These are phyloP conservation scores for Carapus acus DNA, from an alignment of 2,797 vertebrate genomes.

Conservation along the genomic window DNA sequence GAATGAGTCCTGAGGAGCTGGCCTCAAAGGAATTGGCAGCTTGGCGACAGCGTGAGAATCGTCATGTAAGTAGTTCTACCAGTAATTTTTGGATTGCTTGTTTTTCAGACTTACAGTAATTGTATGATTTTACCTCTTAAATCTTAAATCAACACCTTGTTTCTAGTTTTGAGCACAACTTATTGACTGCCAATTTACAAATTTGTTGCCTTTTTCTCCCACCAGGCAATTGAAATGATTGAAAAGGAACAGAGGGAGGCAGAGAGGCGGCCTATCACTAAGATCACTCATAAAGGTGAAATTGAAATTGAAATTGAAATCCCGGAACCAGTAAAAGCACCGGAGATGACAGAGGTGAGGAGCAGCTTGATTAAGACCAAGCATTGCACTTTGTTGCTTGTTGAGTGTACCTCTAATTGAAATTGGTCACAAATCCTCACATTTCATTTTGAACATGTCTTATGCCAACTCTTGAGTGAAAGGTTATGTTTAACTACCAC, in stretches of 20 bases:
- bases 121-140: too few species aligned
- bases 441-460: too few species aligned
- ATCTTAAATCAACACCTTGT: too few species aligned
- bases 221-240: conserved; percentile 98
- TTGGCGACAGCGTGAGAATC: conserved; percentile 95
- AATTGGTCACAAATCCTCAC: too few species aligned
- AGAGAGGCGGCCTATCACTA: conserved; percentile 94
- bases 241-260: conserved; percentile 97
- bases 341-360: conserved; percentile 82
- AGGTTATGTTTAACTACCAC: too few species aligned
- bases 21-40: conserved; percentile 97
- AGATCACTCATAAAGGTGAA: conserved; percentile 99
- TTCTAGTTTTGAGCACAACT: conserved; percentile 12
- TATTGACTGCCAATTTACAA: conserved; percentile 1
- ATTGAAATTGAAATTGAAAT: conserved; percentile 99
- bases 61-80: conserved; percentile 94
- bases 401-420: too few species aligned
- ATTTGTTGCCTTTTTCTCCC: conserved; percentile 18
- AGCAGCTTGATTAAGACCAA: background rate
- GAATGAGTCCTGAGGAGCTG: conserved; percentile 96
- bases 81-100: too few species aligned
- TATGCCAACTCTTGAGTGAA: too few species aligned
- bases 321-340: conserved; percentile 86
- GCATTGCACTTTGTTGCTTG: too few species aligned
- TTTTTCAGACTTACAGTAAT: too few species aligned